phyloP scores from a whole-genome alignment of 2,797 vertebrate genomes.

The Kryptopterus vitreolus region DNA sequence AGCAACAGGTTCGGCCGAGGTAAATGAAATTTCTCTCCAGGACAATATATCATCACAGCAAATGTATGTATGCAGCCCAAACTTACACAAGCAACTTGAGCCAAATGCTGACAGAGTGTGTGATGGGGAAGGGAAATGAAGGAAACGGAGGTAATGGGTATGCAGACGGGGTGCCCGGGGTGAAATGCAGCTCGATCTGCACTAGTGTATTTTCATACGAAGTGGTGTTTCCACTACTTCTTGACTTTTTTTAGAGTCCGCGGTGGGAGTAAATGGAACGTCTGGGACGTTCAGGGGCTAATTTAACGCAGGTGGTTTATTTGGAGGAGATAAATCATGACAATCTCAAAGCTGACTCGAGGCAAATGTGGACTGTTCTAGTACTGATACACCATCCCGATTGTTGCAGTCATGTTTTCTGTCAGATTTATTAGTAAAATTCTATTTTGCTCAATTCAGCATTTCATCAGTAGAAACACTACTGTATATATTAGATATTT shows the following conservation, averaged over 20 bases:
- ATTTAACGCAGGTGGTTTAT: constrained; percentile 74
- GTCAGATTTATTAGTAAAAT: neutral
- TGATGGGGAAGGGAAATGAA: constrained; percentile 83
- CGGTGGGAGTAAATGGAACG: constrained; percentile 70
- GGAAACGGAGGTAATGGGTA: constrained; percentile 65
- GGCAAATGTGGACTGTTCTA: neutral
- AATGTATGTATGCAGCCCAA: constrained; percentile 89
- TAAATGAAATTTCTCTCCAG: constrained; percentile 99
- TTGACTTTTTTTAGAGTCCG: constrained; percentile 68
- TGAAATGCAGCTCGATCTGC: constrained; percentile 70
- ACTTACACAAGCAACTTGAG: constrained; percentile 81
- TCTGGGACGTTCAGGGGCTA: constrained; percentile 57
- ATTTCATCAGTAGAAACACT: neutral
- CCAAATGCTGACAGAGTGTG: constrained; percentile 86
- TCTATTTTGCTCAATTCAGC: neutral
- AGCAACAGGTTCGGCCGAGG: constrained; percentile 99
- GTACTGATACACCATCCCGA: neutral
- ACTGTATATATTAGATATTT: too few relatives aligned
- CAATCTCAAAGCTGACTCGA: neutral
- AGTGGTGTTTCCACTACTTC: constrained; percentile 66
- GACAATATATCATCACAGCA: constrained; percentile 99
- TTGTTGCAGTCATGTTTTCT: neutral
- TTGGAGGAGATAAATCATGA: constrained; percentile 50
- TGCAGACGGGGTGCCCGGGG: neutral
- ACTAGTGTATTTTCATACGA: constrained; percentile 86